Conservation (phyloP, 92 coral and sea anemone genomes). For the Hydrozoanthus gracilis region DNA sequence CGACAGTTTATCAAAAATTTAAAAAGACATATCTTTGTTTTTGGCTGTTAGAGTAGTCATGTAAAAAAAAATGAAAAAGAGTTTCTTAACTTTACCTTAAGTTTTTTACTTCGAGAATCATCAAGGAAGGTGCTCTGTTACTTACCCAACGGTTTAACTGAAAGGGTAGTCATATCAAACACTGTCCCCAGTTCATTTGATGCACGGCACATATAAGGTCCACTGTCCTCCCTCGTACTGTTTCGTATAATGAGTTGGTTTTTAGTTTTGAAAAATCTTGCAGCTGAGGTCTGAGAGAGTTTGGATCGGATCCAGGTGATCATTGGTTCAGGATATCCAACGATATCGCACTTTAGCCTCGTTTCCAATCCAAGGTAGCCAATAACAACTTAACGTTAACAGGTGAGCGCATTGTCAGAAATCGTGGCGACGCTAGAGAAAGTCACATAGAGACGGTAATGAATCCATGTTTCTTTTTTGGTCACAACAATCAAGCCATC, state of each 20-base stretch:
- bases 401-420: not conserved
- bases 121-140: no score
- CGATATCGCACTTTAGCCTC: conserved; percentile 11
- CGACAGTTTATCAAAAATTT: not conserved
- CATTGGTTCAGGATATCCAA: conserved; percentile 4
- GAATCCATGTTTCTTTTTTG: no score
- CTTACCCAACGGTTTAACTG: conserved; percentile 4
- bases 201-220: no score
- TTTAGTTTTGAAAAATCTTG: not conserved
- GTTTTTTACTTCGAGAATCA: no score
- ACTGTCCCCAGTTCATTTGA: not conserved
- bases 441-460: no score
- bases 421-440: conserved; percentile 1
- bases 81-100: no score
- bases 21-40: not conserved
- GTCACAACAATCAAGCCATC: no score
- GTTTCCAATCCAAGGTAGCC: conserved; percentile 10
- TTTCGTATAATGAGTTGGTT: not conserved
- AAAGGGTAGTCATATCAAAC: not conserved
- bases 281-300: not conserved
- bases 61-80: no score
- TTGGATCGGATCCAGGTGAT: not conserved
- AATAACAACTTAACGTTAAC: no score
- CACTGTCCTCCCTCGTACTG: no score
- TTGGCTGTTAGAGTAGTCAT: no score